Percentiles rank a stretch among this genome's conserved stretches.
Evolutionary conservation across 1,140 invertebrate genomes (phyloP).

Genomic region (Calliopsis andreniformis): DNA sequence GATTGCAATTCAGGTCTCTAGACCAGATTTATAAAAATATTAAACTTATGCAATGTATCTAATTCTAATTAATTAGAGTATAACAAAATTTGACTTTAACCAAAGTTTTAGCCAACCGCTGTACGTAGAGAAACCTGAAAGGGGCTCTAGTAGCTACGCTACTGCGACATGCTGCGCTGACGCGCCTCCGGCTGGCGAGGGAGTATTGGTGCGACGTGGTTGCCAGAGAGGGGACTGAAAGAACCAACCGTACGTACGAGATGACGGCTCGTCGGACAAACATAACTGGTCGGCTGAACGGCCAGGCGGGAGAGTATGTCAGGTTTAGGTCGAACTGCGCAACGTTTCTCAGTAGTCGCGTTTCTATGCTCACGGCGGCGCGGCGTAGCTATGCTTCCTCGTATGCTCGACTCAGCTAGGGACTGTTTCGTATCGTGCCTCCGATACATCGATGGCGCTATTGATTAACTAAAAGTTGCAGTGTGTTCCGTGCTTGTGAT

Average conservation of each 20-base stretch:
- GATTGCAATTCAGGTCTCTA: too few relatives aligned
- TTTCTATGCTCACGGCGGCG: constrained; percentile 3
- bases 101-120: too few relatives aligned
- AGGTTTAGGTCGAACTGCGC: constrained; percentile 9
- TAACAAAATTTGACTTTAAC: too few relatives aligned
- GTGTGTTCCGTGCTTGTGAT: too few relatives aligned
- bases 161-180: constrained; percentile 55
- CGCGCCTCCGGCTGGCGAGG: constrained; percentile 59
- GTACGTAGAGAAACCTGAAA: constrained; percentile 23
- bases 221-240: constrained; percentile 36
- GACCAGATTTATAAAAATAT: too few relatives aligned
- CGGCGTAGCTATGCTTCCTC: too few relatives aligned
- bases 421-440: too few relatives aligned
- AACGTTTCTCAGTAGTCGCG: constrained; percentile 13
- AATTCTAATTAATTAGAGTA: too few relatives aligned
- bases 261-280: constrained; percentile 43
- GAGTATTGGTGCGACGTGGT: constrained; percentile 54
- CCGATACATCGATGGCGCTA: too few relatives aligned
- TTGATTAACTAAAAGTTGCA: too few relatives aligned
- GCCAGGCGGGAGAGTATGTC: constrained; percentile 17
- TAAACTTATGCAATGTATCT: too few relatives aligned
- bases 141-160: constrained; percentile 49
- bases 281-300: constrained; percentile 61
- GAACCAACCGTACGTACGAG: constrained; percentile 34
- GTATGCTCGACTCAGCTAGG: too few relatives aligned